A percentile compares a stretch with the other conserved stretches of the same genome.
Conservation (phyloP, 2,888 invertebrate species). For the Suillia variegata region DNA sequence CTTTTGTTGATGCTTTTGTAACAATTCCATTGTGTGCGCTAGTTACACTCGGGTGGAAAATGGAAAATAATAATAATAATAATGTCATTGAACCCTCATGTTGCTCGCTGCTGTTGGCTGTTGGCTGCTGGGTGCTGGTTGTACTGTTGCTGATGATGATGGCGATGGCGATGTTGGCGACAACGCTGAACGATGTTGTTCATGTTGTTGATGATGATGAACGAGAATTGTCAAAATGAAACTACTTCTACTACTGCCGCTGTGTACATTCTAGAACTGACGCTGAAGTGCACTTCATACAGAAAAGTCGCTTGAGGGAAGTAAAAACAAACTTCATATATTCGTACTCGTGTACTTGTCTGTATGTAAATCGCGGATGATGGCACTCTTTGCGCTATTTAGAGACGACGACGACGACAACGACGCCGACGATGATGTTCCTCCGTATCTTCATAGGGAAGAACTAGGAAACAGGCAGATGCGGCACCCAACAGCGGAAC, state of each 20-base stretch:
- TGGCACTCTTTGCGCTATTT: background rate
- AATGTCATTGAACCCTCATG: constrained; percentile 21
- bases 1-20: constrained; percentile 34
- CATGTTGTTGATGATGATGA: constrained; percentile 17
- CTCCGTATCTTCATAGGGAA: too few species aligned
- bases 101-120: too few species aligned
- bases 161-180: constrained; percentile 14
- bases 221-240: constrained; percentile 29
- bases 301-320: constrained; percentile 23
- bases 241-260: too few species aligned
- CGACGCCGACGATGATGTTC: too few species aligned
- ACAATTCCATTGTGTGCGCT: constrained; percentile 24
- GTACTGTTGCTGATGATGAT: constrained; percentile 8
- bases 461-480: too few species aligned
- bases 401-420: background rate
- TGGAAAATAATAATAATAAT: too few species aligned
- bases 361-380: too few species aligned
- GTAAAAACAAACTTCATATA: constrained; percentile 5
- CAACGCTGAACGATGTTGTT: too few species aligned
- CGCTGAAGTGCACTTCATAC: constrained; percentile 28
- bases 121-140: background rate
- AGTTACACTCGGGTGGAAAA: too few species aligned
- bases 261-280: constrained; percentile 25
- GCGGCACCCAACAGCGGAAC: background rate
- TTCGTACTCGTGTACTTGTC: background rate